phyloP scores from a whole-genome alignment of 2,888 invertebrate genomes.

The Drosophila infuscata region DNA sequence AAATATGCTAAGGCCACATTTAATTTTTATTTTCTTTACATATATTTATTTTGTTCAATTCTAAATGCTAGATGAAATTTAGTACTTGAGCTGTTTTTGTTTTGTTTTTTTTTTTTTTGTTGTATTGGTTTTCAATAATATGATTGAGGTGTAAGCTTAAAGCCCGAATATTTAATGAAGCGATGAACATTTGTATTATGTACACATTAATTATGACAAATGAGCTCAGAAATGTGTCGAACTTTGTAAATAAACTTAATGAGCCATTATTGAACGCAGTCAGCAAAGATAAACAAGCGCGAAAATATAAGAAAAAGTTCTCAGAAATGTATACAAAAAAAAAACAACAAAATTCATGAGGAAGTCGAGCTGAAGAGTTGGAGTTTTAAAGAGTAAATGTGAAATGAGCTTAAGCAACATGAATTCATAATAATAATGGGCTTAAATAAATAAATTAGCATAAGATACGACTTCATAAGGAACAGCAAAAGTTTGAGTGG shows the following conservation, averaged over 20 bases:
- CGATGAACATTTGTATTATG: constrained; percentile 54
- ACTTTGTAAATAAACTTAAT: constrained; percentile 61
- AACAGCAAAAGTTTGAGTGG: neutral
- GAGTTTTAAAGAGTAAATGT: neutral
- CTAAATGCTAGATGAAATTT: constrained; percentile 41
- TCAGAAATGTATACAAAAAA: neutral
- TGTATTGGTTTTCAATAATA: constrained; percentile 1
- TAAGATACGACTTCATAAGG: neutral
- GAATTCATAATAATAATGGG: neutral
- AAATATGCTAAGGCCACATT: constrained; percentile 78
- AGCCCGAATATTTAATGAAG: constrained; percentile 53
- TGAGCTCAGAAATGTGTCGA: constrained; percentile 40
- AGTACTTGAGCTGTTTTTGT: constrained; percentile 39
- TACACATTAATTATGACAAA: constrained; percentile 60
- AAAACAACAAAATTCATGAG: neutral
- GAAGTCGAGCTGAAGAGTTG: neutral
- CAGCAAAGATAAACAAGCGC: constrained; percentile 24
- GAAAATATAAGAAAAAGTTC: constrained; percentile 11
- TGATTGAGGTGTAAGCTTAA: constrained; percentile 30
- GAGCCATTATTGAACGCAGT: constrained; percentile 53
- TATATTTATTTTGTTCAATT: constrained; percentile 10
- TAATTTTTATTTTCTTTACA: constrained; percentile 56
- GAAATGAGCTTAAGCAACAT: neutral
- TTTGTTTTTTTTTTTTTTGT: constrained; percentile 8
- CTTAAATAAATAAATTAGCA: neutral